Percentiles rank a stretch among this genome's conserved stretches.
Conservation (phyloP, 2,113 vertebrate genomes). For the Chionodraco myersi region DNA sequence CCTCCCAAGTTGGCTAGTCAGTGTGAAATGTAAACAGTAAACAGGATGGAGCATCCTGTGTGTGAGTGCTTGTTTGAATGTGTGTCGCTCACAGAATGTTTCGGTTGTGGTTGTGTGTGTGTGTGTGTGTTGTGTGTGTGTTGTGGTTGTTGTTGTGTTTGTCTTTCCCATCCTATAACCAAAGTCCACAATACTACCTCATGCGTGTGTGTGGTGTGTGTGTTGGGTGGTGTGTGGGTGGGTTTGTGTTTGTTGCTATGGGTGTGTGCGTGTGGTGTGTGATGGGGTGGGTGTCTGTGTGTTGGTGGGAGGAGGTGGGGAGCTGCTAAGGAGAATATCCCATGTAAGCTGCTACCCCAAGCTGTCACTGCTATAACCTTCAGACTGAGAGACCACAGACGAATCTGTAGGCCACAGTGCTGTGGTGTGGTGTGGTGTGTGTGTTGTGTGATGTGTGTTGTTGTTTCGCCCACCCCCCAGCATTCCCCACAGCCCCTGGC, state of each 20-base stretch:
- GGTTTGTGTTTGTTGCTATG: conserved; percentile 2
- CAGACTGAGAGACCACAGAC: conserved; percentile 68
- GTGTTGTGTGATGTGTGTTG: conserved; percentile 51
- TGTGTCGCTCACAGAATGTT: no score
- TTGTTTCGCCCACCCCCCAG: conserved; percentile 56
- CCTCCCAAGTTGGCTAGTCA: conserved; percentile 73
- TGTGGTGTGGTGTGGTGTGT: conserved; percentile 47
- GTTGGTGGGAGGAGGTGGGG: conserved; percentile 36
- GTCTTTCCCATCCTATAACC: no score
- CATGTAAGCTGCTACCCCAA: conserved; percentile 77
- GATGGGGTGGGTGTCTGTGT: conserved; percentile 26
- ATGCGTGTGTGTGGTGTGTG: conserved; percentile 29
- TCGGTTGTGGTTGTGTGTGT: neutral
- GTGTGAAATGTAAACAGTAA: conserved; percentile 81
- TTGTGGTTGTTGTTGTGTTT: no score
- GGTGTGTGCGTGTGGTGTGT: conserved; percentile 15
- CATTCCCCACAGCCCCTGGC: conserved; percentile 75
- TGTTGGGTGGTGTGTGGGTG: conserved; percentile 53
- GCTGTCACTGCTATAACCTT: conserved; percentile 80
- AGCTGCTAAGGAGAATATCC: conserved; percentile 62
- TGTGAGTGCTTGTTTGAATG: conserved; percentile 53
- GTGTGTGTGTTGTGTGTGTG: conserved; percentile 41
- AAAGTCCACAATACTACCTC: no score
- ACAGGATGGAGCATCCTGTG: conserved; percentile 77
- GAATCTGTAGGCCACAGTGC: conserved; percentile 66